These are phyloP conservation scores for Orchesellides sinensis DNA, from an alignment of 2,888 invertebrate genomes.

Conservation along the genomic window DNA sequence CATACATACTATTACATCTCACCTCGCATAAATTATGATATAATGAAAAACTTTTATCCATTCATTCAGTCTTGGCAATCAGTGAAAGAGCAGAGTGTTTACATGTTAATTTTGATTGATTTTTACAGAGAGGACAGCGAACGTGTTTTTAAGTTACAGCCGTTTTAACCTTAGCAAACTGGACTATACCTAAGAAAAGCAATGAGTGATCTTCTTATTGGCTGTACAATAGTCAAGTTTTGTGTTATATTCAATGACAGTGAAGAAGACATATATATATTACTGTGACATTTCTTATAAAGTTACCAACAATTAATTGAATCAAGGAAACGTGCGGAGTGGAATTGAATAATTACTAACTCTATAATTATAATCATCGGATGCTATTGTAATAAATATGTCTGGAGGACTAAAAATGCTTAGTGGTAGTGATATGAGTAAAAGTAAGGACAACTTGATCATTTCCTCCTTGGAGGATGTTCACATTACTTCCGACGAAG, in stretches of 20 bases:
- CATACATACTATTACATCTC: no score
- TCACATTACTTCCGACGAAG: slow-evolving; percentile 58
- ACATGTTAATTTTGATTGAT: no score
- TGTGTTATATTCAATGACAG: not conserved
- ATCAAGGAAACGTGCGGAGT: not conserved
- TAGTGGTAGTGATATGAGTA: slow-evolving; percentile 64
- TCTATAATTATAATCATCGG: not conserved
- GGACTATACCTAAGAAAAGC: no score
- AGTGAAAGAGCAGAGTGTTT: no score
- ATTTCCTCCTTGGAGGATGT: slow-evolving; percentile 66
- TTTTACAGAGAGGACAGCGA: no score
- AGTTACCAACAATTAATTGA: not conserved
- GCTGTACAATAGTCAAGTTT: not conserved
- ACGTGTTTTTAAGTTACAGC: no score
- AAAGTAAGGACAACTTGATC: slow-evolving; percentile 70
- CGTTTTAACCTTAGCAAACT: no score
- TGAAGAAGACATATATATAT: no score
- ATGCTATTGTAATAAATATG: slow-evolving; percentile 20
- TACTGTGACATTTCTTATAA: no score
- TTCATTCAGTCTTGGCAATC: no score
- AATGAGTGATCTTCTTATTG: not conserved
- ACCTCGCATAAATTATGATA: no score
- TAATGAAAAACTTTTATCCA: no score
- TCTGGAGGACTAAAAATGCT: slow-evolving; percentile 68
- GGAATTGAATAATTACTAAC: not conserved